Evolutionary conservation across 1,140 invertebrate genomes (phyloP).

Genomic region (Caenorhabditis latens): DNA sequence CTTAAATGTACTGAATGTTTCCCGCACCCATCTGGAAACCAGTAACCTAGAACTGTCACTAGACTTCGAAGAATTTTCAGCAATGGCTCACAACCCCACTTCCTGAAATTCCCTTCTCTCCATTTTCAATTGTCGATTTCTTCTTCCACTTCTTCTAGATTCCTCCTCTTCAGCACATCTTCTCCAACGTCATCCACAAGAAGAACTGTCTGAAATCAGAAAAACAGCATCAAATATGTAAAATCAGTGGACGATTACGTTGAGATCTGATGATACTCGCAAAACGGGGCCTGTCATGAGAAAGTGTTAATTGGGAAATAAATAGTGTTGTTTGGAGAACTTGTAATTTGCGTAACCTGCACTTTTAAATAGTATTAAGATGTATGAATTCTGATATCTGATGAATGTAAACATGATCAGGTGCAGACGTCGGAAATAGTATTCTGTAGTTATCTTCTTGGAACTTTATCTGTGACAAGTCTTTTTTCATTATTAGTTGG

Average conservation of each 20-base stretch:
- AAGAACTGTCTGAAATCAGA: neutral
- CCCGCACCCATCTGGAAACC: no score
- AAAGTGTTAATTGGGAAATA: neutral
- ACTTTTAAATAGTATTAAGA: neutral
- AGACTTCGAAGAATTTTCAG: no score
- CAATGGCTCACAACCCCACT: no score
- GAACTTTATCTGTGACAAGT: no score
- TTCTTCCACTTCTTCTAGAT: neutral
- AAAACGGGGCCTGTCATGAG: neutral
- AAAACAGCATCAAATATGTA: neutral
- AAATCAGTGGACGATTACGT: neutral
- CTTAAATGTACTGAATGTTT: neutral
- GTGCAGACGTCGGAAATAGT: no score
- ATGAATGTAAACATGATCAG: neutral
- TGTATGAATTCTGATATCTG: neutral
- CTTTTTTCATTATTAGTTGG: no score
- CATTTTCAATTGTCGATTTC: neutral
- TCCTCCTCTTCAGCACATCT: neutral
- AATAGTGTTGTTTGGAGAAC: neutral
- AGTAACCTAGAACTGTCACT: no score
- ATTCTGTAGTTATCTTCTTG: no score
- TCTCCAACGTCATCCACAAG: neutral
- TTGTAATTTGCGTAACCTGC: neutral
- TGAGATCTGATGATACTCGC: neutral
- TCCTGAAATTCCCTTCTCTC: no score